Percentiles rank a stretch among this genome's conserved stretches.
Conservation (phyloP, 1,140 invertebrate genomes). For the Lasaia peninsularis region DNA sequence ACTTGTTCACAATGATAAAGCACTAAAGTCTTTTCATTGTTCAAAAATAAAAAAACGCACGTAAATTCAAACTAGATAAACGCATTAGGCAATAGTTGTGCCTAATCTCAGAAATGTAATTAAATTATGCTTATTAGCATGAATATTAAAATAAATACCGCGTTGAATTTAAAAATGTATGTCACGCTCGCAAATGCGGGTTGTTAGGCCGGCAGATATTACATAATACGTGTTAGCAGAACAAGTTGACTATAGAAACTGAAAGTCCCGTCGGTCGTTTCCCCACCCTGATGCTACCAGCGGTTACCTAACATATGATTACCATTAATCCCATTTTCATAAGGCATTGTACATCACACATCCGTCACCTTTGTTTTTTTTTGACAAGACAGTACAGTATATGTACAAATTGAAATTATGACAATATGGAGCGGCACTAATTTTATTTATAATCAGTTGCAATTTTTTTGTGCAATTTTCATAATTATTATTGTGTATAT, state of each 20-base stretch:
- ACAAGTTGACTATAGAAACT: slow-evolving; percentile 54
- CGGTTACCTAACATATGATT: slow-evolving; percentile 53
- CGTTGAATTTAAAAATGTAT: slow-evolving; percentile 50
- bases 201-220: slow-evolving; percentile 38
- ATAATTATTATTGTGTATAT: too few species aligned
- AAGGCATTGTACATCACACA: slow-evolving; percentile 28
- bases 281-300: slow-evolving; percentile 45
- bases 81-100: slow-evolving; percentile 12
- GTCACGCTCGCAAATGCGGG: slow-evolving; percentile 52
- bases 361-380: slow-evolving; percentile 40
- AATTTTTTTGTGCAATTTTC: too few species aligned
- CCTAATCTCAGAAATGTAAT: slow-evolving; percentile 1
- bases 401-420: slow-evolving; percentile 22
- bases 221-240: slow-evolving; percentile 52
- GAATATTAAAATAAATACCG: slow-evolving; percentile 15
- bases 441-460: background rate
- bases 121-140: slow-evolving; percentile 20
- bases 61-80: slow-evolving; percentile 23
- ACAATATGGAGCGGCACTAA: slow-evolving; percentile 27
- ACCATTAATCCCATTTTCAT: slow-evolving; percentile 60
- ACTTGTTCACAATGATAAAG: slow-evolving; percentile 40
- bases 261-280: slow-evolving; percentile 51
- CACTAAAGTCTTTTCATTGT: slow-evolving; percentile 54
- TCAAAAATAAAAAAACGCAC: slow-evolving; percentile 27
- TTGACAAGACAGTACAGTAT: slow-evolving; percentile 35